phyloP scores from a whole-genome alignment of 2,113 vertebrate species.

The Cyanoliseus patagonus region DNA sequence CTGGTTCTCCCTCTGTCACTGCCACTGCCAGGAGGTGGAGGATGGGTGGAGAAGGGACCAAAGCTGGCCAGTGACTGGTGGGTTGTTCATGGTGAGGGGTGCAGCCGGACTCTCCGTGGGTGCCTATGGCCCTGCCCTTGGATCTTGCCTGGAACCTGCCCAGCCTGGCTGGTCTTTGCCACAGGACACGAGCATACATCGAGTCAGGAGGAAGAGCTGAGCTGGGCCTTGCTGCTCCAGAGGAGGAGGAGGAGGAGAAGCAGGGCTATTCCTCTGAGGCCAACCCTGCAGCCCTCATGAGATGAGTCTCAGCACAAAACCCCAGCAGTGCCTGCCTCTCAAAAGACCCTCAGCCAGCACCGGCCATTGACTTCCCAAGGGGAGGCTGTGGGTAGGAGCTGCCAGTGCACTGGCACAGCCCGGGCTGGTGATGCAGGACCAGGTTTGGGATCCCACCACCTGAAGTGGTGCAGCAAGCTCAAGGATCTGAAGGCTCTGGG shows the following conservation, averaged over 20 bases:
- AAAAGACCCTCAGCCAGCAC: background rate
- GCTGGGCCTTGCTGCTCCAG: background rate
- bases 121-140: background rate
- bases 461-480: rapidly evolving
- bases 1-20: slow-evolving; percentile 6
- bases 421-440: rapidly evolving
- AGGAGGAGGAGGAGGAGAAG: background rate
- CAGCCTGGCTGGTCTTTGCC: background rate
- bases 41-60: background rate
- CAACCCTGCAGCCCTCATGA: background rate
- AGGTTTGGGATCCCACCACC: background rate
- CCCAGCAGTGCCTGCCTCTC: background rate
- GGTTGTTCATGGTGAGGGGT: background rate
- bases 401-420: background rate
- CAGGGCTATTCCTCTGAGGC: background rate
- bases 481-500: background rate
- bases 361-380: background rate
- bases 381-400: background rate
- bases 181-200: rapidly evolving
- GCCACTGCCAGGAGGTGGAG: background rate
- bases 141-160: background rate
- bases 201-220: background rate
- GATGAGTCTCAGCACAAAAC: background rate
- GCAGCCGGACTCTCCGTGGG: rapidly evolving
- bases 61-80: background rate